These are phyloP conservation scores for Trochalopteron elliotii DNA, from an alignment of 2,113 vertebrate species.

Conservation along the genomic window DNA sequence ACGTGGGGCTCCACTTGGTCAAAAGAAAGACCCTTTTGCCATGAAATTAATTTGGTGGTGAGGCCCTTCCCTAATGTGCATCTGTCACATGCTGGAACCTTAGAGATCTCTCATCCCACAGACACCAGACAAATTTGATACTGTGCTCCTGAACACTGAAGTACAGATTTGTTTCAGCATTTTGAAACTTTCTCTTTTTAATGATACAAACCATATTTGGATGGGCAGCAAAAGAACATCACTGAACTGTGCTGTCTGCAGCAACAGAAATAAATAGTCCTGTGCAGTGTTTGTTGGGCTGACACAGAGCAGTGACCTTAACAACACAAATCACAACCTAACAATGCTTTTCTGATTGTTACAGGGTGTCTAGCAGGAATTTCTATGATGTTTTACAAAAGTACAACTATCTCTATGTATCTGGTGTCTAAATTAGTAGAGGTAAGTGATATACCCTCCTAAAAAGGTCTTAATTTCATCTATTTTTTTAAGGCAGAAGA, in stretches of 20 bases:
- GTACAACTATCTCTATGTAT: conserved; percentile 99
- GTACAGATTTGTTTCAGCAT: neutral
- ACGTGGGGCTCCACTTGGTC: neutral
- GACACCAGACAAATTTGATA: neutral
- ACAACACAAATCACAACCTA: neutral
- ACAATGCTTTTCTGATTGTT: conserved; percentile 30
- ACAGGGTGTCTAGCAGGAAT: conserved; percentile 93
- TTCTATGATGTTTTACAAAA: conserved; percentile 99
- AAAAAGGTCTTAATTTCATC: neutral
- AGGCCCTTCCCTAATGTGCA: neutral
- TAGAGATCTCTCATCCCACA: neutral
- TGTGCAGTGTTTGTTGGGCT: neutral
- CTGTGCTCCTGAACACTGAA: neutral
- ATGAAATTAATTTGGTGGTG: neutral
- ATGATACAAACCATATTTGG: neutral
- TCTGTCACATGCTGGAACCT: accelerated
- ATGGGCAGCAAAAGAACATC: neutral
- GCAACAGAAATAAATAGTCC: neutral
- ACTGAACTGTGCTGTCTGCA: neutral
- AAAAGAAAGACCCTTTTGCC: neutral
- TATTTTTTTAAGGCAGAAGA: neutral
- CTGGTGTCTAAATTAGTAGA: conserved; percentile 96
- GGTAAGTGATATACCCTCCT: conserved; percentile 74
- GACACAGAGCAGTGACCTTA: neutral
- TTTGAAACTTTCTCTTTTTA: neutral